Conservation (phyloP, 53 echinoderm and acorn worm genomes). For the Henricia sp. region DNA sequence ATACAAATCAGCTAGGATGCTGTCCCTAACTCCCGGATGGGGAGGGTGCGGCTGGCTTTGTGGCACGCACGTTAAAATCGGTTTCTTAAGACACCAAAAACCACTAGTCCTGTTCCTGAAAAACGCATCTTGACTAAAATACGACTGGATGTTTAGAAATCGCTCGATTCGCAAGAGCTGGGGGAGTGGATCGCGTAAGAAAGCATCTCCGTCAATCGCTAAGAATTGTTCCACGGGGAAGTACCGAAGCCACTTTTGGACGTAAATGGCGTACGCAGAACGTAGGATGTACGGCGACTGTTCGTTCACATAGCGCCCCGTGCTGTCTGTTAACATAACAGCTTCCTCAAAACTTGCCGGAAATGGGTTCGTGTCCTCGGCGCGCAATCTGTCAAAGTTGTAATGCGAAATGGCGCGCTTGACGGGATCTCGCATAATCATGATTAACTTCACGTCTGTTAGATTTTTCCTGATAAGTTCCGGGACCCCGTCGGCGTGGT, state of each 20-base stretch:
- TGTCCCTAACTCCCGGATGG: slow-evolving; percentile 65
- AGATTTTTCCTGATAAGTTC: slow-evolving; percentile 47
- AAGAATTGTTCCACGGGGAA: slow-evolving; percentile 71
- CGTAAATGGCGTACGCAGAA: slow-evolving; percentile 67
- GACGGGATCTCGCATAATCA: slow-evolving; percentile 85
- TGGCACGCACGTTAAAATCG: slow-evolving; percentile 68
- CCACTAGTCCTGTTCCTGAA: background rate
- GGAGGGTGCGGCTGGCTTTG: slow-evolving; percentile 64
- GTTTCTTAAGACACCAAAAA: slow-evolving; percentile 80
- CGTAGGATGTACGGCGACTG: slow-evolving; percentile 48
- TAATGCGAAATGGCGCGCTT: slow-evolving; percentile 86
- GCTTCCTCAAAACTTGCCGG: slow-evolving; percentile 69
- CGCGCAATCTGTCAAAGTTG: slow-evolving; percentile 11
- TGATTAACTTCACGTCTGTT: slow-evolving; percentile 69
- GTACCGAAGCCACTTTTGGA: slow-evolving; percentile 68
- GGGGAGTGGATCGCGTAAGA: slow-evolving; percentile 65
- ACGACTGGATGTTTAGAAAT: slow-evolving; percentile 65
- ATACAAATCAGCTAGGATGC: slow-evolving; percentile 49
- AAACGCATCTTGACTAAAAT: slow-evolving; percentile 57
- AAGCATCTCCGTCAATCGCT: slow-evolving; percentile 74
- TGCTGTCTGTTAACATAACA: slow-evolving; percentile 68
- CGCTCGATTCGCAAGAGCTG: slow-evolving; percentile 66
- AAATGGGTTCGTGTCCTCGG: slow-evolving; percentile 49
- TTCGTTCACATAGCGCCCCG: slow-evolving; percentile 59
- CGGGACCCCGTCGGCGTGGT: slow-evolving; percentile 55